Evolutionary conservation across 2,797 vertebrate species (phyloP).

Genomic region (Momotus momota): DNA sequence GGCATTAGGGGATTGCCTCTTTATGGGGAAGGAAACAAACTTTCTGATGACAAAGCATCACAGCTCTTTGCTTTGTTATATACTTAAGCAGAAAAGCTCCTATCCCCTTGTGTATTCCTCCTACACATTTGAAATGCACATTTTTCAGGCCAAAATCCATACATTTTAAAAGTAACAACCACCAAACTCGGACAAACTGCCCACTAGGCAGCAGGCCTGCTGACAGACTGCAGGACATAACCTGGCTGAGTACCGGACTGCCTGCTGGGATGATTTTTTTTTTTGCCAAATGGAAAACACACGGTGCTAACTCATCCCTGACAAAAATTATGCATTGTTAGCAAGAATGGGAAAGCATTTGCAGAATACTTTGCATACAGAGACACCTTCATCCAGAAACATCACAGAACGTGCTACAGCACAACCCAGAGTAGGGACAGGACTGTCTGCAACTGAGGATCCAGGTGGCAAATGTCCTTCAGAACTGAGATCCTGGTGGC

Average conservation of each 20-base stretch:
- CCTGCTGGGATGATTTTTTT: background rate
- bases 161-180: background rate
- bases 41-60: background rate
- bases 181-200: background rate
- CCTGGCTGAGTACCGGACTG: background rate
- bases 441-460: background rate
- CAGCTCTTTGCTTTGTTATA: background rate
- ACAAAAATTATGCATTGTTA: background rate
- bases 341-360: background rate
- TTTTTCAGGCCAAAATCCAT: background rate
- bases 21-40: background rate
- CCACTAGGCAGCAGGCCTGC: background rate
- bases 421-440: background rate
- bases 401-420: background rate
- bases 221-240: background rate
- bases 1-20: background rate
- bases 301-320: background rate
- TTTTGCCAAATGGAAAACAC: background rate
- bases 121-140: background rate
- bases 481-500: background rate
- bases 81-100: background rate
- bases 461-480: background rate
- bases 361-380: background rate
- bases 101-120: background rate
- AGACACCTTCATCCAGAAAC: background rate